phyloP scores from a whole-genome alignment of 2,888 invertebrate genomes.

The Nineta flava region DNA sequence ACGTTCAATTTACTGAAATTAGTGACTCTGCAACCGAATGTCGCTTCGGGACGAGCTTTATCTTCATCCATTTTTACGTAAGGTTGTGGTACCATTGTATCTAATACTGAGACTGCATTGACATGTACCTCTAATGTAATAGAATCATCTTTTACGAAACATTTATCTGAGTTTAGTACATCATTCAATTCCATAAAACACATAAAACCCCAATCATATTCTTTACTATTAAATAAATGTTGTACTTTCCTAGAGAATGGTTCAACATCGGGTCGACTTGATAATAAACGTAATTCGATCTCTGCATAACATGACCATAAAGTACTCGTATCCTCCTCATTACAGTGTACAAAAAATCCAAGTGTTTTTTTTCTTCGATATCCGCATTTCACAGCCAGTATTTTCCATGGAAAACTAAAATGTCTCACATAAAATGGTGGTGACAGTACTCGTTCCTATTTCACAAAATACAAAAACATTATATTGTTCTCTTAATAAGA shows the following conservation, averaged over 20 bases:
- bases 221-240: slow-evolving; percentile 76
- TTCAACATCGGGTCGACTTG: slow-evolving; percentile 76
- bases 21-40: slow-evolving; percentile 74
- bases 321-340: slow-evolving; percentile 93
- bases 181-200: slow-evolving; percentile 94
- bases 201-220: slow-evolving; percentile 89
- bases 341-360: slow-evolving; percentile 87
- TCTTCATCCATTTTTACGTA: slow-evolving; percentile 58
- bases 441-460: slow-evolving; percentile 60
- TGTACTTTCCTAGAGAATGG: slow-evolving; percentile 82
- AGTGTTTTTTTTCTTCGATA: slow-evolving; percentile 60
- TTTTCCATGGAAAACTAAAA: slow-evolving; percentile 98
- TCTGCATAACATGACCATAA: slow-evolving; percentile 97
- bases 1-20: slow-evolving; percentile 79
- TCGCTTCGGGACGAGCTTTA: slow-evolving; percentile 86
- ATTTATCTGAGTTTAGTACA: slow-evolving; percentile 78
- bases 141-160: slow-evolving; percentile 79
- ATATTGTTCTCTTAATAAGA: too few species aligned
- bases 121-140: slow-evolving; percentile 81
- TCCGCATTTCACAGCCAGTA: slow-evolving; percentile 90
- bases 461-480: slow-evolving; percentile 3
- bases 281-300: slow-evolving; percentile 81
- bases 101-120: too few species aligned
- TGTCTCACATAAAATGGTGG: slow-evolving; percentile 88
- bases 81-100: too few species aligned